Base-by-base conservation (phyloP, 2,113 vertebrate genomes). In the Psephotus haematonotus region DNA sequence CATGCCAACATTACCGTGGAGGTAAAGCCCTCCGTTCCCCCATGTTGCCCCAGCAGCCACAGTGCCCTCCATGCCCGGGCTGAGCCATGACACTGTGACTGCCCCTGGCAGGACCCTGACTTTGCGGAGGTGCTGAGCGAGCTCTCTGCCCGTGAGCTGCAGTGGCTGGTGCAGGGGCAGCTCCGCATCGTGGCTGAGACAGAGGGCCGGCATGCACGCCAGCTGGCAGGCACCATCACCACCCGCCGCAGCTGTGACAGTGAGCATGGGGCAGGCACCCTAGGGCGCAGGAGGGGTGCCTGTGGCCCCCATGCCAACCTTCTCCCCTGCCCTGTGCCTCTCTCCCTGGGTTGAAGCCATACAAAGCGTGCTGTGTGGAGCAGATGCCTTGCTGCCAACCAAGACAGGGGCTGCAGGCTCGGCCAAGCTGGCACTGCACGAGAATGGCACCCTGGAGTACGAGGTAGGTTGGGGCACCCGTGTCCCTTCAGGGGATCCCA, bases 351-450 rank as follows among this genome's bases (percentile, higher is more conserved):
- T 22, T 95, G 72, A 91, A 99, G 99, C 98, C 70, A 98, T 99
- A 78, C 99, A 99, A 90, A 99, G 99, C 1, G 99, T 99, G 88
- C 98, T 99, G 91, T 99, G 99, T 2, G 99, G 99, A 63, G 98
- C 98, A 0, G 98, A 99, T 0, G 98, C 99, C 57, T 82, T 99
- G 97, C 96, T 91, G 33, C 99, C 99, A 0, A 98, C 98, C 69
- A 99, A 99, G 97, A 99, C 99, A 0, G 99, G 99, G 18, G 99
- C 99, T 0, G 99, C 99, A 6, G 99, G 99, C 23, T 99, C 99
- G 0, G 99, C 98, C 41, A 96, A 99, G 80, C 98, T 99, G 87
- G 92, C 67, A 1, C 98, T 99, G 52, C 98, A 99, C 6, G 98
- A 98, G 86, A 99, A 99, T 7, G 99, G 99, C 85, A 99, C 99